A percentile compares a stretch with the other conserved stretches of the same genome.
Evolutionary conservation across 2,113 vertebrate genomes (phyloP).

Genomic region (Pachypanchax playfairii): DNA sequence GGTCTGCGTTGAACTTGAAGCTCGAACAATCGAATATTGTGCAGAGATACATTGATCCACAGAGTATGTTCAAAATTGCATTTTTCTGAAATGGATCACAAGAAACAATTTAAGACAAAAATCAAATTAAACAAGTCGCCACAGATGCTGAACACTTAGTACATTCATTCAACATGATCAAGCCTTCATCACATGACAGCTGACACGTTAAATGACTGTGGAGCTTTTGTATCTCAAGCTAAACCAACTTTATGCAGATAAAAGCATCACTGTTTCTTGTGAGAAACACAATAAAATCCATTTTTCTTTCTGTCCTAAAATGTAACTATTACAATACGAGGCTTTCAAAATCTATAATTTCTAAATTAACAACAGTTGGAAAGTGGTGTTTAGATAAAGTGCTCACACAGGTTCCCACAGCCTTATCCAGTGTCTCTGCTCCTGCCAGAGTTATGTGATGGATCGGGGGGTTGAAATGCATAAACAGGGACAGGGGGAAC

Average conservation of each 20-base stretch:
- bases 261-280: background rate
- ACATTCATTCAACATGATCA: constrained; percentile 3
- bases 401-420: constrained; percentile 67
- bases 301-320: background rate
- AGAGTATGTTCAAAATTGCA: background rate
- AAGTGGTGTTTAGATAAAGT: constrained; percentile 29
- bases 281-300: background rate
- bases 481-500: constrained; percentile 60
- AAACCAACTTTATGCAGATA: background rate
- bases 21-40: constrained; percentile 18
- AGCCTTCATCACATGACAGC: constrained; percentile 12
- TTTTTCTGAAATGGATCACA: background rate
- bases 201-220: constrained; percentile 11
- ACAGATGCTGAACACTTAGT: background rate
- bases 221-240: constrained; percentile 4
- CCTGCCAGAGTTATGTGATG: constrained; percentile 72
- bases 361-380: constrained; percentile 18
- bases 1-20: constrained; percentile 65
- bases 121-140: background rate
- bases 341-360: constrained; percentile 3
- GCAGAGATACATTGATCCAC: background rate
- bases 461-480: constrained; percentile 61
- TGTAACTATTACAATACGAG: background rate
- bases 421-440: constrained; percentile 72
- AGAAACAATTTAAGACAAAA: constrained; percentile 3